Evolutionary conservation across 2,888 invertebrate species (phyloP), one percentile per base, ranked within the genome.

Genomic region (Leucoma salicis): DNA sequence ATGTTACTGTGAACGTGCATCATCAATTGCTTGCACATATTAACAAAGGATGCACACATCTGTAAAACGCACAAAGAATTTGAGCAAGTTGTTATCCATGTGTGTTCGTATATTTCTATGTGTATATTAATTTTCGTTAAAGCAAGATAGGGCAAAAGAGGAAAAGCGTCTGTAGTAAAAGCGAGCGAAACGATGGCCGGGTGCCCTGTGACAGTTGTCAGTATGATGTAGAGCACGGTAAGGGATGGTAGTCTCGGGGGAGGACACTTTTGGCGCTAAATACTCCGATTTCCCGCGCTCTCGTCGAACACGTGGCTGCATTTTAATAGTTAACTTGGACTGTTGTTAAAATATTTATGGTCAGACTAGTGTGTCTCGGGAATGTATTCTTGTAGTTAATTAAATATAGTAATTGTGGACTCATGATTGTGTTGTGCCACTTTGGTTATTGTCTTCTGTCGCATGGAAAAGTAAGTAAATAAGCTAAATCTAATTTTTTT

Each of bases 61-160:
- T 11, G 28, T 44, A 47, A 44, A 53, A 42, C 55, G 46, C 42
- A 57, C 46, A 61, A 35, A 42, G 53, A 53, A 54, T 52, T 70
- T 53, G 51, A 67, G 70, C 67, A 73, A 76, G 65, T 76, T 75
- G 63, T 69, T 71, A 63, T 77, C 59, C 67, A 71, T 79, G 75
- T 82, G 82, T 82, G 80, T 75, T 70, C 53, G n/a, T 71, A 71
- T 59, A 67, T 59, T 63, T 73, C 62, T 74, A 58, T 78, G 70
- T 77, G 74, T 79, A 73, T 74, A 77, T 78, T 78, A 66, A 78
- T 78, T 81, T 78, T 79, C 76, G 82, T 75, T 75, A 68, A 78
- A 82, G 82, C 74, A 78, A 82, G 81, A 82, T 80, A 79, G 80
- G 77, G 79, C 67, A 78, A 78, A 79, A 78, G 83, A 79, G 84